A percentile compares a stretch with the other conserved stretches of the same genome.
Evolutionary conservation across 1,140 invertebrate species (phyloP).

Genomic region (Liolophura sinensis): DNA sequence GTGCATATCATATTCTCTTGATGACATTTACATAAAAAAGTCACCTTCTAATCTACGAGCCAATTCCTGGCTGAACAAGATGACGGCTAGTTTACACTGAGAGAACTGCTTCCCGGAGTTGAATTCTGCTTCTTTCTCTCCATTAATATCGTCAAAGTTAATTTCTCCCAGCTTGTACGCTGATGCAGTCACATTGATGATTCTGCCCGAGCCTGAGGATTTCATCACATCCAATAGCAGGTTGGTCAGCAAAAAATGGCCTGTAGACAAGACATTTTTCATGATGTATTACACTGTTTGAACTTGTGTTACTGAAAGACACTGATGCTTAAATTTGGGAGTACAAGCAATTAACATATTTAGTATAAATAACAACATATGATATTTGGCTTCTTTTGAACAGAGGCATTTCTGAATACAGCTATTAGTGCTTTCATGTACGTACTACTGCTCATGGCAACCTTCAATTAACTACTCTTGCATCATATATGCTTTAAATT

Average conservation of each 20-base stretch:
- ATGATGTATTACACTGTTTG: too few species aligned
- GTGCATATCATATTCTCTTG: too few species aligned
- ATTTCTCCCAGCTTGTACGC: slow-evolving; percentile 66
- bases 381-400: too few species aligned
- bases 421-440: too few species aligned
- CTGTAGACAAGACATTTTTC: slow-evolving; percentile 27
- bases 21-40: too few species aligned
- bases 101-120: slow-evolving; percentile 60
- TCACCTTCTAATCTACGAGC: slow-evolving; percentile 23
- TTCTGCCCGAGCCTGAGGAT: slow-evolving; percentile 70
- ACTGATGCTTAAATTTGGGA: neutral
- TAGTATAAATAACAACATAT: neutral
- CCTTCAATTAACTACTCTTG: too few species aligned
- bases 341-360: neutral
- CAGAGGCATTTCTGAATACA: too few species aligned
- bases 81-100: slow-evolving; percentile 77
- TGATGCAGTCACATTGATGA: slow-evolving; percentile 84
- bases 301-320: too few species aligned
- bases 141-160: slow-evolving; percentile 52
- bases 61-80: slow-evolving; percentile 73
- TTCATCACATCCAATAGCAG: slow-evolving; percentile 73
- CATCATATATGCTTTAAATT: too few species aligned
- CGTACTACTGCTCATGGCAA: too few species aligned
- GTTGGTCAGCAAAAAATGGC: slow-evolving; percentile 72
- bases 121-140: slow-evolving; percentile 34